Evolutionary conservation across 2,888 invertebrate genomes (phyloP).

Genomic region (Xylocampa areola): DNA sequence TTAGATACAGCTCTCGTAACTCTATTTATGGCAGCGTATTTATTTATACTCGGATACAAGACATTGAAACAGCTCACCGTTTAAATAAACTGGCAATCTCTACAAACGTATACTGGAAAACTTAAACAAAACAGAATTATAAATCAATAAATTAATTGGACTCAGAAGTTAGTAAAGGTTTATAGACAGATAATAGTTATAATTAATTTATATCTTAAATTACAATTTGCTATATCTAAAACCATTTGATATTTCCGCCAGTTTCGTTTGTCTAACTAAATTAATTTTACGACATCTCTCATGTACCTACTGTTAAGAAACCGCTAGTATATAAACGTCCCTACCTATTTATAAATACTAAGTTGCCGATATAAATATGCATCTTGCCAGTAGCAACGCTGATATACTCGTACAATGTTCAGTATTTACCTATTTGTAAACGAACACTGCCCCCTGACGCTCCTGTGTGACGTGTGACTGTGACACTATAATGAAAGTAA

Average conservation of each 20-base stretch:
- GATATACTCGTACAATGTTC: constrained; percentile 46
- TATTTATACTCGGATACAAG: constrained; percentile 18
- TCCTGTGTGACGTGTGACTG: constrained; percentile 51
- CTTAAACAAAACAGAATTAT: constrained; percentile 25
- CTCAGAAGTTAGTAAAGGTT: constrained; percentile 19
- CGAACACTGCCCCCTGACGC: constrained; percentile 76
- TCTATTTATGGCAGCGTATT: constrained; percentile 17
- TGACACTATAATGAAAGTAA: constrained; percentile 20
- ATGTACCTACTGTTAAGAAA: constrained; percentile 21
- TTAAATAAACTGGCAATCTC: constrained; percentile 21
- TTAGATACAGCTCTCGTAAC: constrained; percentile 37
- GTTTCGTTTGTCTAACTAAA: constrained; percentile 15
- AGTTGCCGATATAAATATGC: constrained; percentile 51
- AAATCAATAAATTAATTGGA: constrained; percentile 38
- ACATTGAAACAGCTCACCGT: constrained; percentile 12
- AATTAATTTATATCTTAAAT: constrained; percentile 30
- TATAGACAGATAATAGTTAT: constrained; percentile 24
- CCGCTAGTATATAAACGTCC: constrained; percentile 23
- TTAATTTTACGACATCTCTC: constrained; percentile 23
- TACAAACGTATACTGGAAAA: constrained; percentile 19
- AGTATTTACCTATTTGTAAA: constrained; percentile 59
- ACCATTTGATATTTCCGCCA: constrained; percentile 19
- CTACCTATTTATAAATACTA: constrained; percentile 33
- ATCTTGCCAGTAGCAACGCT: constrained; percentile 73
- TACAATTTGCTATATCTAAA: constrained; percentile 15